These are phyloP conservation scores for Masticophis lateralis DNA, from an alignment of 2,797 vertebrate genomes.

Conservation along the genomic window DNA sequence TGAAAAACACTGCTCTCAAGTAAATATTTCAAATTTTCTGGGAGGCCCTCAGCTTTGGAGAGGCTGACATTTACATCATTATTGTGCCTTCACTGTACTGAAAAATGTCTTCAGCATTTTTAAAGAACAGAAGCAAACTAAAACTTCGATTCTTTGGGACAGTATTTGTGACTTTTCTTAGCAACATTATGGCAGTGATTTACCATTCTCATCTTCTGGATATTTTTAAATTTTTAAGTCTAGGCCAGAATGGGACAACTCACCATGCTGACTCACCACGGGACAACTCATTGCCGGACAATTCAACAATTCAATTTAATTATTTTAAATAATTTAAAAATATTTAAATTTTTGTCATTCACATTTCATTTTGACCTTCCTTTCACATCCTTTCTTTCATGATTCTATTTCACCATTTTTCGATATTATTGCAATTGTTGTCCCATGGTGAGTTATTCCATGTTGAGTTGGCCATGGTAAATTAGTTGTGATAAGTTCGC, in stretches of 20 bases:
- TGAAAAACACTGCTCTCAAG: neutral
- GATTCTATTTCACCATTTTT: neutral
- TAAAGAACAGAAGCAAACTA: neutral
- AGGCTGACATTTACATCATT: neutral
- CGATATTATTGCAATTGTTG: neutral
- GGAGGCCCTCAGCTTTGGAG: neutral
- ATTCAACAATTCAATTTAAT: neutral
- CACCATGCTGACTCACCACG: fast-evolving
- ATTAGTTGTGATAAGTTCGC: too few species aligned
- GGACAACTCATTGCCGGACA: neutral
- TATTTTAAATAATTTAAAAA: neutral
- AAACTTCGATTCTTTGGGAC: neutral
- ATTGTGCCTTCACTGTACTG: neutral
- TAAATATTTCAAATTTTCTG: neutral
- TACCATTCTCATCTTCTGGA: neutral
- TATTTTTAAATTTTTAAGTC: neutral
- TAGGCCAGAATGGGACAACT: neutral
- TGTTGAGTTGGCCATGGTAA: neutral
- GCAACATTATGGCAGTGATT: neutral
- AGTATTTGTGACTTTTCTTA: neutral
- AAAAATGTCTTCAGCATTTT: neutral
- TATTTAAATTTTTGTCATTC: neutral
- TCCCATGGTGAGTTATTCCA: neutral
- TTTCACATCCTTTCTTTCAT: neutral
- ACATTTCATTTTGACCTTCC: neutral